Evolutionary conservation across 2,113 vertebrate species (phyloP).

Genomic region (Cynopterus brachyotis): DNA sequence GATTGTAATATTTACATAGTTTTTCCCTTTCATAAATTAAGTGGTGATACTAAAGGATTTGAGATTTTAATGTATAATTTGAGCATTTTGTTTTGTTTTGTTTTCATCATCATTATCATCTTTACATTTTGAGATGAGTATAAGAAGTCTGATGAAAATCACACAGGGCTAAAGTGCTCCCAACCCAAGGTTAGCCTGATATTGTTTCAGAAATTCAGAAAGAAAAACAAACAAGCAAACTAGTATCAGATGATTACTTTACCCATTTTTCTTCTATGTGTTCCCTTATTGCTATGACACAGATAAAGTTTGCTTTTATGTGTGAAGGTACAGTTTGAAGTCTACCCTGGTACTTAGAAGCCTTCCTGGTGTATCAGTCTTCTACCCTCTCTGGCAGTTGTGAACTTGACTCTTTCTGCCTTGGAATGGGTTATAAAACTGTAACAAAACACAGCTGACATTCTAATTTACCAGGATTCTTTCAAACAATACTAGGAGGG

Average conservation of each 20-base stretch:
- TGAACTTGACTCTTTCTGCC: not conserved
- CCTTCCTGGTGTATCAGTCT: not conserved
- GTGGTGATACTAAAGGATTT: not conserved
- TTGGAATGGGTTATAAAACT: not conserved
- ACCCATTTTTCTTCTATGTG: not conserved
- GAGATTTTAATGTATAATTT: not conserved
- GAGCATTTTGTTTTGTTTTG: not conserved
- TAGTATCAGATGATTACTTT: not conserved
- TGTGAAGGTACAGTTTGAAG: not conserved
- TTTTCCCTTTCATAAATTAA: slow-evolving; percentile 2
- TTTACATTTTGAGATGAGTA: not conserved
- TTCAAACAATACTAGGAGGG: not conserved
- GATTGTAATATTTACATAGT: not conserved
- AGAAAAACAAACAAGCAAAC: not conserved
- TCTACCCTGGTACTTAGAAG: not conserved
- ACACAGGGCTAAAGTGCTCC: not conserved
- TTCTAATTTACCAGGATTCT: not conserved
- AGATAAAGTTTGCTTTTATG: not conserved
- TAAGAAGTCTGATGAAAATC: not conserved
- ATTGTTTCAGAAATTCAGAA: not conserved
- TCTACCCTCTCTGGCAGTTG: not conserved
- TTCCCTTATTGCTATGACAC: not conserved
- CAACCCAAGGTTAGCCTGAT: not conserved
- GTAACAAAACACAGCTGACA: not conserved
- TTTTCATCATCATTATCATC: not conserved